A percentile compares a stretch with the other conserved stretches of the same genome.
Evolutionary conservation across 2,888 invertebrate species (phyloP).

Genomic region (Epirrhoe alternata): DNA sequence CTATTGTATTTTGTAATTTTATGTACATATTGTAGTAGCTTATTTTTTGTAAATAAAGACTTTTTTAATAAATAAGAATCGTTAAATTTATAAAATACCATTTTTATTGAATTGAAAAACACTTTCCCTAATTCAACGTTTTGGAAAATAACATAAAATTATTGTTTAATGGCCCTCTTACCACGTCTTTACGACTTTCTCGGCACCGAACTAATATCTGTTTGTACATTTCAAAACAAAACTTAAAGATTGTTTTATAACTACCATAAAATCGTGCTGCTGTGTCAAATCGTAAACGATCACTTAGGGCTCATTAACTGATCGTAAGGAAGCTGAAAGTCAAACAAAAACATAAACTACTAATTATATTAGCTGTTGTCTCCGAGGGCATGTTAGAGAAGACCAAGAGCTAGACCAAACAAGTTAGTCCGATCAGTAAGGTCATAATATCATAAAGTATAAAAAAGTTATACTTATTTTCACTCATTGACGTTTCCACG

Average conservation of each 20-base stretch:
- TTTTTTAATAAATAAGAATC: too few relatives aligned
- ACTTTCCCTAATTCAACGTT: too few relatives aligned
- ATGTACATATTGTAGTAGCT: too few relatives aligned
- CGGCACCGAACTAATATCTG: constrained; percentile 43
- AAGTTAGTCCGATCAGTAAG: too few relatives aligned
- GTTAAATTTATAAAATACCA: too few relatives aligned
- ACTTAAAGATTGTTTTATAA: constrained; percentile 56
- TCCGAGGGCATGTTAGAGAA: background rate
- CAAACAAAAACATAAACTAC: constrained; percentile 35
- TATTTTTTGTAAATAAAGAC: too few relatives aligned
- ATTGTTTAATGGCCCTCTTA: constrained; percentile 49
- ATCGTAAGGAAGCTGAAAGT: constrained; percentile 59
- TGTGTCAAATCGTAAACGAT: constrained; percentile 76
- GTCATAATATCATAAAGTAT: too few relatives aligned
- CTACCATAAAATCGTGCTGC: constrained; percentile 63
- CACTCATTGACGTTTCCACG: too few relatives aligned
- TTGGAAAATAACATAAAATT: constrained; percentile 52
- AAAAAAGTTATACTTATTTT: too few relatives aligned
- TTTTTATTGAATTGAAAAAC: too few relatives aligned
- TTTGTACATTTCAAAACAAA: constrained; percentile 48
- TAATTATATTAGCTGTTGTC: background rate
- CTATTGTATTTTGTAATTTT: too few relatives aligned
- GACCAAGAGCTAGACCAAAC: background rate
- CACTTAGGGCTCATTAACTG: constrained; percentile 52
- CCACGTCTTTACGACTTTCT: constrained; percentile 40